Evolutionary conservation across 2,113 vertebrate genomes (phyloP).

Genomic region (Chascanopsetta lugubris): DNA sequence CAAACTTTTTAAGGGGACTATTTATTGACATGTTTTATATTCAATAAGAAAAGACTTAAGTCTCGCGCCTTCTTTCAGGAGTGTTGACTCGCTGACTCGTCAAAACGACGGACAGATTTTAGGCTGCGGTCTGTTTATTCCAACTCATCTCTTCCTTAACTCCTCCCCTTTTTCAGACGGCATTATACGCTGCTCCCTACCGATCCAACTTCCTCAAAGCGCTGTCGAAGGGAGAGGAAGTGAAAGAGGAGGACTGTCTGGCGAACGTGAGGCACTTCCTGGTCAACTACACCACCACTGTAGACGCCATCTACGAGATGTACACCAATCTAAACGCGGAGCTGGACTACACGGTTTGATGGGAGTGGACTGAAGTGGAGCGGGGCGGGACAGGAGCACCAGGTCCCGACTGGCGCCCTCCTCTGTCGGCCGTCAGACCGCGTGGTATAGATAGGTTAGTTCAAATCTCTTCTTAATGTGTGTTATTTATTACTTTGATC

Average conservation of each 20-base stretch:
- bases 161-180: conserved; percentile 76
- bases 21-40: too few species aligned
- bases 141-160: neutral
- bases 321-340: conserved; percentile 90
- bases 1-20: too few species aligned
- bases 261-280: conserved; percentile 89
- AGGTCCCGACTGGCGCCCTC: neutral
- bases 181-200: conserved; percentile 88
- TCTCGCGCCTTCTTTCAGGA: too few species aligned
- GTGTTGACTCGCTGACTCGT: too few species aligned
- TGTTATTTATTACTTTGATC: conserved; percentile 58
- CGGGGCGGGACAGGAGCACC: neutral
- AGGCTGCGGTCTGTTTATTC: neutral
- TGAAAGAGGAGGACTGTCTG: conserved; percentile 91
- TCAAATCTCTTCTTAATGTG: neutral
- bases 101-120: too few species aligned
- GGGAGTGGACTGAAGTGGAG: neutral
- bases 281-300: conserved; percentile 84
- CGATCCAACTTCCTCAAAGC: conserved; percentile 92
- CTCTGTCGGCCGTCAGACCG: neutral
- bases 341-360: conserved; percentile 91
- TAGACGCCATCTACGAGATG: conserved; percentile 95
- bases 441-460: neutral
- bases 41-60: too few species aligned
- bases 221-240: conserved; percentile 90